A percentile compares a stretch with the other conserved stretches of the same genome.
Conservation (phyloP, 2,888 invertebrate genomes). For the Diplolepis rosae region DNA sequence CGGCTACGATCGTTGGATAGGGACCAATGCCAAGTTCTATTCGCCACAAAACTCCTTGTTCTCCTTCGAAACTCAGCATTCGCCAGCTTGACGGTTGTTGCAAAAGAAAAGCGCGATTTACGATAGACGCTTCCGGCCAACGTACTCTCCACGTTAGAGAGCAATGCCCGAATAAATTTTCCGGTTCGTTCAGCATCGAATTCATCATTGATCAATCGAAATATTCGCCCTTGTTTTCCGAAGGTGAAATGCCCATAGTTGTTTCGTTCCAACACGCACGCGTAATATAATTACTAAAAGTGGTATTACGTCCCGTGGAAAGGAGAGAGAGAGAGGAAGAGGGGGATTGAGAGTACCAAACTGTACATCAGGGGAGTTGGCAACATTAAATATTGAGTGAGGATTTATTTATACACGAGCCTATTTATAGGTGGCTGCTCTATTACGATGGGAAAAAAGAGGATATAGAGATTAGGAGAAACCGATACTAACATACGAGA, state of each 20-base stretch:
- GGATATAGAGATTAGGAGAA: conserved; percentile 28
- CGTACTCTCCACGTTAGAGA: neutral
- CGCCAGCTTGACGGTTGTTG: conserved; percentile 28
- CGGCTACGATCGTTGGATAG: neutral
- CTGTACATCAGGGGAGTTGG: conserved; percentile 50
- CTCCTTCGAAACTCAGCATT: conserved; percentile 7
- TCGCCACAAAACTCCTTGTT: neutral
- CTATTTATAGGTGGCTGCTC: conserved; percentile 57
- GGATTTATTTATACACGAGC: conserved; percentile 62
- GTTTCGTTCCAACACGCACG: neutral
- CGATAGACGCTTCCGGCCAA: conserved; percentile 44
- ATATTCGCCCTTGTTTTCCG: neutral
- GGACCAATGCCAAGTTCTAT: conserved; percentile 39
- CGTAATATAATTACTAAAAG: conserved; percentile 10
- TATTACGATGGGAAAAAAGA: conserved; percentile 48
- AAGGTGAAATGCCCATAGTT: neutral
- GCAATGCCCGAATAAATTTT: conserved; percentile 42
- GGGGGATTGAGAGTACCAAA: conserved; percentile 32
- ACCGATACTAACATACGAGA: neutral
- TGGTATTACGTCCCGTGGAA: neutral
- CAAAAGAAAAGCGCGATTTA: conserved; percentile 44
- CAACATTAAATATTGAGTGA: conserved; percentile 65
- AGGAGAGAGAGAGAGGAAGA: too few relatives aligned
- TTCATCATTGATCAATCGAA: neutral
- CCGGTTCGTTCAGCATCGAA: neutral